A percentile compares a stretch with the other conserved stretches of the same genome.
phyloP scores from a whole-genome alignment of 2,888 invertebrate species.

The Cremastobaeus sp. region DNA sequence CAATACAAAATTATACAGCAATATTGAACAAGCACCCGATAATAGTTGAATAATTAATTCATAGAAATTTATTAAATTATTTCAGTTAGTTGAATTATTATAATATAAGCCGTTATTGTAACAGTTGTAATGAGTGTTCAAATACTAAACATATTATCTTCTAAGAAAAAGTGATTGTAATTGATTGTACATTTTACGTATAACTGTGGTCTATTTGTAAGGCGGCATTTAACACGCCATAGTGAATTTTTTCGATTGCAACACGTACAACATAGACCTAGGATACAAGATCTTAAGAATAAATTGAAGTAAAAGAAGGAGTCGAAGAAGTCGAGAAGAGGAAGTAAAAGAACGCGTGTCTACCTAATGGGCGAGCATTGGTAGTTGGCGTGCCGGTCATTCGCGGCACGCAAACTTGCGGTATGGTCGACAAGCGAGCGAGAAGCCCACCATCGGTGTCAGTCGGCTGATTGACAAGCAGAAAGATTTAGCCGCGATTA shows the following conservation, averaged over 20 bases:
- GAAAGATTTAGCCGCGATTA: slow-evolving; percentile 71
- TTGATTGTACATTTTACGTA: too few species aligned
- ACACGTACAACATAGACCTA: slow-evolving; percentile 37
- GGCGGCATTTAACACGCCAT: slow-evolving; percentile 28
- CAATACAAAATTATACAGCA: too few species aligned
- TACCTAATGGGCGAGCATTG: slow-evolving; percentile 64
- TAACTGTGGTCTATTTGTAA: slow-evolving; percentile 38
- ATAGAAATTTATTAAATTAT: too few species aligned
- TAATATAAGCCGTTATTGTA: too few species aligned
- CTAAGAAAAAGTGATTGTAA: too few species aligned
- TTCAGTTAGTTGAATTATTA: too few species aligned
- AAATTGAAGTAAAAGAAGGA: slow-evolving; percentile 45
- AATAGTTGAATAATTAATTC: too few species aligned
- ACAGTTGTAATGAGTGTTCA: too few species aligned
- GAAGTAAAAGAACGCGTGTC: slow-evolving; percentile 62
- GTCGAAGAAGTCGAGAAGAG: slow-evolving; percentile 52
- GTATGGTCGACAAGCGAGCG: slow-evolving; percentile 45
- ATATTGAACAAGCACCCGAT: too few species aligned
- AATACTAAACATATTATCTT: too few species aligned
- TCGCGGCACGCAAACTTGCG: slow-evolving; percentile 61
- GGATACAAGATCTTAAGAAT: slow-evolving; percentile 42
- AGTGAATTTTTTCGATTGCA: slow-evolving; percentile 25
- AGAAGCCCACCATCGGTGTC: slow-evolving; percentile 63
- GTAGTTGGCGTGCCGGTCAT: slow-evolving; percentile 63
- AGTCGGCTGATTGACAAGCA: slow-evolving; percentile 72